Conservation (phyloP, 2,888 invertebrate species). For the Eristalis pertinax region DNA sequence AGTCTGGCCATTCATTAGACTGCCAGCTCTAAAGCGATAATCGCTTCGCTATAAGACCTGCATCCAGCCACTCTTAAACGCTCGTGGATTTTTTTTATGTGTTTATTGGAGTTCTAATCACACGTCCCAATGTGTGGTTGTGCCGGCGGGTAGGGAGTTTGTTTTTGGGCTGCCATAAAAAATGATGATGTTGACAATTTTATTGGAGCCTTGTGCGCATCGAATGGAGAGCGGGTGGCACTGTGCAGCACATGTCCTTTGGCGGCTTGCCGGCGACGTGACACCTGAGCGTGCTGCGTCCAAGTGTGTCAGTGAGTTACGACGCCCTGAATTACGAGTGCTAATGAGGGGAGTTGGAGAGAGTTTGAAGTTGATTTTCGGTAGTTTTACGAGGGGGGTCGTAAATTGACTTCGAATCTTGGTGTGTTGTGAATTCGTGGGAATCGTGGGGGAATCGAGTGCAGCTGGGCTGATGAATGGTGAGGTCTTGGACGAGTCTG, state of each 20-base stretch:
- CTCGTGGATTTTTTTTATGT: constrained; percentile 27
- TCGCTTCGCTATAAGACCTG: constrained; percentile 36
- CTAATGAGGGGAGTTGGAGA: constrained; percentile 26
- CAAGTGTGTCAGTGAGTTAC: constrained; percentile 25
- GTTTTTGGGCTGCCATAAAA: constrained; percentile 20
- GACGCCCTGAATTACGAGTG: neutral
- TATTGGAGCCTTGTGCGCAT: constrained; percentile 12
- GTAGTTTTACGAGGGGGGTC: constrained; percentile 19
- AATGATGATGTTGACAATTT: constrained; percentile 10
- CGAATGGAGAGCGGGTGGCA: neutral
- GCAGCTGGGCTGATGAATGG: neutral
- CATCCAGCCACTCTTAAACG: neutral
- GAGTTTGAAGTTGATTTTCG: constrained; percentile 27
- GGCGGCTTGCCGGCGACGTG: constrained; percentile 10
- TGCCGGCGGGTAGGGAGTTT: constrained; percentile 17
- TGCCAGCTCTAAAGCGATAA: constrained; percentile 27
- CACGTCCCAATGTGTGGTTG: constrained; percentile 35
- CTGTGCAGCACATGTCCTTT: constrained; percentile 30
- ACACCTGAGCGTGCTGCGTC: constrained; percentile 34
- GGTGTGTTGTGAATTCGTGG: neutral
- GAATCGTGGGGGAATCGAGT: neutral
- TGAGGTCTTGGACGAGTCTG: no score
- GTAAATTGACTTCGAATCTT: neutral
- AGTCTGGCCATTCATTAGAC: constrained; percentile 35
- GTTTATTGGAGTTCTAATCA: constrained; percentile 62